phyloP scores from a whole-genome alignment of 2,888 invertebrate genomes.

The Monochamus alternatus region DNA sequence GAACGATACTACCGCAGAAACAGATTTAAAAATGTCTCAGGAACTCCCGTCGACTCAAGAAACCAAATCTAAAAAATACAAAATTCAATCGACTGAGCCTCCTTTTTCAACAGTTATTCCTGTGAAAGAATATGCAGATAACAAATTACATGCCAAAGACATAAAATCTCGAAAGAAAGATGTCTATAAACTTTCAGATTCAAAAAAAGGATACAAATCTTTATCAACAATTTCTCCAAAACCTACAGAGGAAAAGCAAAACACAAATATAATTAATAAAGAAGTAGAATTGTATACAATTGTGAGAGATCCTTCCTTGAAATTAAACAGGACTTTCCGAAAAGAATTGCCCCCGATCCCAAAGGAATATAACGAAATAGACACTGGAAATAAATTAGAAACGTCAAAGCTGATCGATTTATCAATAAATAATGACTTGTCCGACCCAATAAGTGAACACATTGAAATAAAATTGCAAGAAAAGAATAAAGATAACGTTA shows the following conservation, averaged over 20 bases:
- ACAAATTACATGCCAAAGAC: conserved; percentile 32
- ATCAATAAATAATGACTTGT: conserved; percentile 44
- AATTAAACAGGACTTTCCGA: conserved; percentile 67
- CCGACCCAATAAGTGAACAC: conserved; percentile 50
- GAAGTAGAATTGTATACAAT: conserved; percentile 67
- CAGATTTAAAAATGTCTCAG: conserved; percentile 47
- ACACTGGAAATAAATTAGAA: conserved; percentile 36
- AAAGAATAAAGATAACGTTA: conserved; percentile 40
- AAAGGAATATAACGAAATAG: conserved; percentile 20
- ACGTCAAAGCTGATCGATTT: conserved; percentile 45
- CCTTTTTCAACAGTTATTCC: conserved; percentile 51
- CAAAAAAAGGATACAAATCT: conserved; percentile 44
- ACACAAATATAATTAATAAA: conserved; percentile 57
- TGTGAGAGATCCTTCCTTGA: conserved; percentile 60
- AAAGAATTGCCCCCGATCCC: conserved; percentile 64
- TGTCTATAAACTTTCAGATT: conserved; percentile 55
- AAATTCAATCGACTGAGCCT: conserved; percentile 59
- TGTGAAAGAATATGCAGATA: background rate
- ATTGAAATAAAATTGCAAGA: conserved; percentile 60
- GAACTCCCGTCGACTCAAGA: conserved; percentile 43
- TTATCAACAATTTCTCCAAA: background rate
- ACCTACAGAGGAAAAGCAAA: conserved; percentile 21
- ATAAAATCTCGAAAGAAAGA: conserved; percentile 53
- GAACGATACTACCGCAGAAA: conserved; percentile 65
- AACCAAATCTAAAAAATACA: conserved; percentile 45